Evolutionary conservation across 2,888 invertebrate genomes (phyloP), one percentile per base, ranked within the genome.

Genomic region (Diadegma fenestrale): DNA sequence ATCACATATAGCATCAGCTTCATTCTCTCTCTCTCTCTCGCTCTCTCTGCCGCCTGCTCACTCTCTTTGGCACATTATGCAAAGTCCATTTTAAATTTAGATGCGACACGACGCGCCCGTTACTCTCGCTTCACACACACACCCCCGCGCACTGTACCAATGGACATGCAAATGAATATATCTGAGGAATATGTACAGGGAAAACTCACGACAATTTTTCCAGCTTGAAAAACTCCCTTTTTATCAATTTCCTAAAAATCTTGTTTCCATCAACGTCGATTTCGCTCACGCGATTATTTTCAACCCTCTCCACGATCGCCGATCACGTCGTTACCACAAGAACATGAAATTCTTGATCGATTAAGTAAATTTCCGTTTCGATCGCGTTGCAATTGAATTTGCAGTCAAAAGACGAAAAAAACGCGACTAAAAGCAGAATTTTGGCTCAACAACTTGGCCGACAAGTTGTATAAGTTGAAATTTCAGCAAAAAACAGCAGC

Each of bases 31-130:
- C 82, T 79, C 80, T 54, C 81, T 71, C 37, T 63, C 43, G 22
- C 37, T 48, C 64, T 14, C 75, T 80, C 72, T 77, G 76, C 37
- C 68, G 76, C 37, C 68, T 51, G 22, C 37, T 48, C 64, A 19
- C 75, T 80, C 72, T 77, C 73, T 84, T 89, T 89, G 86, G 86
- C 90, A 90, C 89, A 93, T 93, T 93, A 93, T 94, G 93, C 93
- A 93, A 93, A 94, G 89, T 88, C 92, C 92, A 93, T 94, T 93
- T 93, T 92, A 93, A 93, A 93, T 94, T 93, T 91, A 92, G 92
- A 93, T 93, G 92, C 89, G 90, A 89, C 69, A 54, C 64, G 79
- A 82, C 85, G 82, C 75, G 82, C 78, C 81, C 78, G 66, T 75
- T 68, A 58, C 77, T 48, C 68, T 51, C 51, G 76, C 8, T 48